Base-by-base conservation (phyloP, 1,140 invertebrate genomes). In the Trachymyrmex cornetzi region DNA sequence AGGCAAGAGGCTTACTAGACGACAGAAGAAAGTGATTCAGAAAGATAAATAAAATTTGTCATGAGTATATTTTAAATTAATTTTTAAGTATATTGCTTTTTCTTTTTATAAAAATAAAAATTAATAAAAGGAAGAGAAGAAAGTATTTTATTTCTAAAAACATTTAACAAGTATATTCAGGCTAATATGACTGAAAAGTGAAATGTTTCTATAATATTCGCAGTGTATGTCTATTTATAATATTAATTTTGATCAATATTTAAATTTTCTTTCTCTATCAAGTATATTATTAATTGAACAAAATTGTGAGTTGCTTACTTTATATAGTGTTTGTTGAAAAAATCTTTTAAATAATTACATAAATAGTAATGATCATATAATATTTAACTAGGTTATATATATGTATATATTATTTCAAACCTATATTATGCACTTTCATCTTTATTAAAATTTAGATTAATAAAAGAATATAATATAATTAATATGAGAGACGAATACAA, bases 1-100 rank as follows among this genome's bases (percentile, higher is more conserved):
- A 92, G 94, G 93, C 50, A 96, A 95, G 53, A 92, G 93, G 67
- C 85, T 95, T 24, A 94, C 94, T 1, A 93, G 93, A 24, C 92
- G 88, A 72, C 92, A 95, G 0, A 95, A 93, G 34, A 94, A 93
- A 24, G 90, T 90, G 44, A 5, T 59, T 1, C 77, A 82, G 3
- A 9, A 77, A 11, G 0, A 61, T 66, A 69, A 7, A 50, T 24
- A 38, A 38, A 38, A 50, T 63, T 16, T 14, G 63, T 38, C 2
- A 50, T 30, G 50, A 82, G 34, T 38, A 59, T 48, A 50, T 50
- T 50, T 53, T 0, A 30, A 38, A 72, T 61, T 30, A 12, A 24
- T 24, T 64, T 75, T n/a, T 74, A 59, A 77, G 2, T 57, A 59
- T 50, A 63, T 38, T 61, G 55, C 16, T 66, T 44, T 30, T 0